phyloP scores from a whole-genome alignment of 2,888 invertebrate genomes.

The Phlogophora meticulosa region DNA sequence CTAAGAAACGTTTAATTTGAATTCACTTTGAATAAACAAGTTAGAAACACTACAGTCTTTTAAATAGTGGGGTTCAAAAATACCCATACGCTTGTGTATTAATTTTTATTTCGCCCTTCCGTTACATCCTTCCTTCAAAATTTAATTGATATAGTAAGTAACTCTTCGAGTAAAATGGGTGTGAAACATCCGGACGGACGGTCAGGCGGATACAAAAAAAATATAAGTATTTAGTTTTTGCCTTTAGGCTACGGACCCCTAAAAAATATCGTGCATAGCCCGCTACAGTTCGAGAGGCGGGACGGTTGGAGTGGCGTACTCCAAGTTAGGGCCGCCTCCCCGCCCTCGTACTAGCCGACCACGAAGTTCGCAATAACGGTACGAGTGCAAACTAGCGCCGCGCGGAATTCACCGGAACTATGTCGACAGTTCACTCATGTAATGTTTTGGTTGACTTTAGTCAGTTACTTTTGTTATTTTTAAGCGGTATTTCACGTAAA shows the following conservation, averaged over 20 bases:
- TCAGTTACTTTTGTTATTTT: slow-evolving; percentile 4
- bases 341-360: slow-evolving; percentile 60
- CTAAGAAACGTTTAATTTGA: no score
- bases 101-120: no score
- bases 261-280: slow-evolving; percentile 30
- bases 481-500: not conserved
- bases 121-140: no score
- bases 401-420: slow-evolving; percentile 61
- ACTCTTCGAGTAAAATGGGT: no score
- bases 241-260: not conserved
- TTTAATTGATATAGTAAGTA: no score
- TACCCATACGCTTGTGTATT: no score
- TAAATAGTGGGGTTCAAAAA: no score
- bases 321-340: slow-evolving; percentile 75
- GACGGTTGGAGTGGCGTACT: slow-evolving; percentile 55
- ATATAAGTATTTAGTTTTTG: no score
- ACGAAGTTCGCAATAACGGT: slow-evolving; percentile 73
- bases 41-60: no score
- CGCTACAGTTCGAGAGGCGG: slow-evolving; percentile 43
- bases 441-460: slow-evolving; percentile 21
- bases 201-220: no score
- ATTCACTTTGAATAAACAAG: no score
- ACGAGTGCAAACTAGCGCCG: slow-evolving; percentile 68
- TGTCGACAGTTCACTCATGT: slow-evolving; percentile 30
- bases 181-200: no score